Evolutionary conservation across 2,113 vertebrate genomes (phyloP).

Genomic region (Petaurus breviceps): DNA sequence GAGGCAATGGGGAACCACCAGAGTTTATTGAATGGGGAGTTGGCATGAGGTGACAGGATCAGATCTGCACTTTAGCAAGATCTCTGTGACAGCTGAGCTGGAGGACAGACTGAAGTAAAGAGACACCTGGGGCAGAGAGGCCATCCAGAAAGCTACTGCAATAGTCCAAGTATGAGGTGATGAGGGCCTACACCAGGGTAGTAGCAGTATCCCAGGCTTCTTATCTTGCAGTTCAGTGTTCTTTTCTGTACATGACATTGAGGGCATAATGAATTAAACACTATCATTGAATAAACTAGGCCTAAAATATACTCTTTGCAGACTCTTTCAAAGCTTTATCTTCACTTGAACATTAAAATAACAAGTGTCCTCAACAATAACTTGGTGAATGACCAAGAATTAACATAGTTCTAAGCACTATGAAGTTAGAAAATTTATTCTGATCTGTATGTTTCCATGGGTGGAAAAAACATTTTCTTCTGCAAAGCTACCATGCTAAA

Average conservation of each 20-base stretch:
- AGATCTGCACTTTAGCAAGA: neutral
- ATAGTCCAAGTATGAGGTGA: neutral
- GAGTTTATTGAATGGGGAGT: neutral
- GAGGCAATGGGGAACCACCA: neutral
- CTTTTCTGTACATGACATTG: neutral
- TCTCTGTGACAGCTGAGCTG: neutral
- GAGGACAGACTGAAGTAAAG: neutral
- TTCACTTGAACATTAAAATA: conserved; percentile 6
- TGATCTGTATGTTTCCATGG: neutral
- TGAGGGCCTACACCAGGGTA: neutral
- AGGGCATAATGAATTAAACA: neutral
- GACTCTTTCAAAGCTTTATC: neutral
- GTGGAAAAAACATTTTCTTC: neutral
- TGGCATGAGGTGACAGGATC: neutral
- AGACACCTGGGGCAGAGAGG: neutral
- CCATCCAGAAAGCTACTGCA: neutral
- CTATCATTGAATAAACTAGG: neutral
- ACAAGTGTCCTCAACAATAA: neutral
- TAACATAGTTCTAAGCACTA: neutral
- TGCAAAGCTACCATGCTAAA: neutral
- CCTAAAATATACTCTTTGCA: neutral
- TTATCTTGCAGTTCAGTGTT: neutral
- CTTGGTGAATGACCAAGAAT: neutral
- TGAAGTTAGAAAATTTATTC: neutral
- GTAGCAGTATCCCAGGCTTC: neutral